phyloP scores from a whole-genome alignment of 2,797 vertebrate species.

The Mus minutoides region DNA sequence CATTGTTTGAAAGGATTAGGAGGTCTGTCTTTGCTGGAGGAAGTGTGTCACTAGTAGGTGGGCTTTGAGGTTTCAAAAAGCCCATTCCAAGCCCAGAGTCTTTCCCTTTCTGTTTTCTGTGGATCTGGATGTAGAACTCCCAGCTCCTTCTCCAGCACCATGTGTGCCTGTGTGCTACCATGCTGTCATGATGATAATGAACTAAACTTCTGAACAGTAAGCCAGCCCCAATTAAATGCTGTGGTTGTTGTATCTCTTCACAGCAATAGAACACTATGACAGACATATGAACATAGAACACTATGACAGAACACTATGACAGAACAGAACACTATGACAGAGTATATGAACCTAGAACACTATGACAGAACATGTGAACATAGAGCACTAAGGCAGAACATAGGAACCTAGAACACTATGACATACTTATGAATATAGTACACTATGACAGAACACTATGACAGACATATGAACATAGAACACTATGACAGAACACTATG shows the following conservation, averaged over 20 bases:
- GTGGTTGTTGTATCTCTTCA: not conserved
- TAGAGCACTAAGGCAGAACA: not conserved
- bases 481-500: too few relatives aligned
- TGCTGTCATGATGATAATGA: not conserved
- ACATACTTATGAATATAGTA: not conserved
- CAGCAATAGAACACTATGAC: not conserved
- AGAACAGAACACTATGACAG: too few relatives aligned
- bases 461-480: not conserved
- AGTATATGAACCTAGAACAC: too few relatives aligned
- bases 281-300: not conserved
- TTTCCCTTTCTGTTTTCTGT: not conserved
- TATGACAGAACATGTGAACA: not conserved
- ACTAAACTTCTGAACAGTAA: not conserved
- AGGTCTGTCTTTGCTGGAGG: not conserved
- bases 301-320: not conserved
- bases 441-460: not conserved
- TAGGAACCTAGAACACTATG: too few relatives aligned
- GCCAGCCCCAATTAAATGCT: not conserved
- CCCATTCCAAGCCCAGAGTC: not conserved
- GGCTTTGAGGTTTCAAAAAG: not conserved
- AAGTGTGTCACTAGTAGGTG: not conserved
- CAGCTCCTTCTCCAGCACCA: not conserved
- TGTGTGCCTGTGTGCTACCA: not conserved
- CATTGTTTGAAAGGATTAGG: not conserved
- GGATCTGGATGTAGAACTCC: not conserved